phyloP scores from a whole-genome alignment of 1,140 invertebrate genomes.

The Diachasma alloeum region DNA sequence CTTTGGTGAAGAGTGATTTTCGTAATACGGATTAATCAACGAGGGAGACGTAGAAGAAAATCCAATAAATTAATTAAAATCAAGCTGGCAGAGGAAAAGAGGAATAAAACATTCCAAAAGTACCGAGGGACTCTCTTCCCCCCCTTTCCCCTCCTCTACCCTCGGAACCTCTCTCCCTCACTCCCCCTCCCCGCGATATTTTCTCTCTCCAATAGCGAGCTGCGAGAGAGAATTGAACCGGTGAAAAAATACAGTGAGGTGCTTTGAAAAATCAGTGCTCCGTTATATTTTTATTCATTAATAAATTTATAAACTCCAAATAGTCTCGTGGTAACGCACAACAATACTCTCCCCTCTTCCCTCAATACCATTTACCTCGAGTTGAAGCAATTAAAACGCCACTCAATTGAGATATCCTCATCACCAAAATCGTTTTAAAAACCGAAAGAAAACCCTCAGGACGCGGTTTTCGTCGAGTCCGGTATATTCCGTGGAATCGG shows the following conservation, averaged over 20 bases:
- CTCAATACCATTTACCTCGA: no score
- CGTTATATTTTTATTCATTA: not conserved
- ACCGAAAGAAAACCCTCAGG: not conserved
- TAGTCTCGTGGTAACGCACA: no score
- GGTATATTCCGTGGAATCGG: slow-evolving; percentile 1
- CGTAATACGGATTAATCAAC: not conserved
- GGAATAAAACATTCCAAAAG: not conserved
- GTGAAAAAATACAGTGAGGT: not conserved
- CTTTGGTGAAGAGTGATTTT: not conserved
- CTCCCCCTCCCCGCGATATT: not conserved
- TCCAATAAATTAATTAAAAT: not conserved
- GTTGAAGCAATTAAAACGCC: not conserved
- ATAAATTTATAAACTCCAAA: no score
- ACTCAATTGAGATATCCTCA: not conserved
- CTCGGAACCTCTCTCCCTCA: not conserved
- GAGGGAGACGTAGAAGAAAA: not conserved
- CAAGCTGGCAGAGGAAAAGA: not conserved
- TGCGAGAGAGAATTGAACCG: not conserved
- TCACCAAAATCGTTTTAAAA: not conserved
- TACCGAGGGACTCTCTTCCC: slow-evolving; percentile 11
- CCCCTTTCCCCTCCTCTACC: not conserved
- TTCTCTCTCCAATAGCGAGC: not conserved
- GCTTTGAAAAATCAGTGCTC: not conserved
- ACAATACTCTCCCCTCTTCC: no score
- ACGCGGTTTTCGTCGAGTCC: not conserved